phyloP scores from a whole-genome alignment of 2,113 vertebrate genomes.

The Percina caprodes region DNA sequence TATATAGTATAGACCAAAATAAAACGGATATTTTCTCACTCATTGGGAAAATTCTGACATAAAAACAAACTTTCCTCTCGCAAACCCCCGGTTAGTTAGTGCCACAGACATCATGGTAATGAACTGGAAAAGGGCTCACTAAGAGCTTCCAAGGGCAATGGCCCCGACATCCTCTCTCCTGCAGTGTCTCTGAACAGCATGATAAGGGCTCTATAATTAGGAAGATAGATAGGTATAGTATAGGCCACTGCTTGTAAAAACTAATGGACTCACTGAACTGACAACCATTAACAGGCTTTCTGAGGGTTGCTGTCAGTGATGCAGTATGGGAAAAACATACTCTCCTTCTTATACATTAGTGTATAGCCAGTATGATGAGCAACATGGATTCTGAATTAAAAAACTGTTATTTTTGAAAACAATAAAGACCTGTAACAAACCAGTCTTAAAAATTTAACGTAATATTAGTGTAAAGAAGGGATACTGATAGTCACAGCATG shows the following conservation, averaged over 20 bases:
- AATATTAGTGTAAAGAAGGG: not conserved
- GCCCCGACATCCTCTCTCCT: slow-evolving; percentile 65
- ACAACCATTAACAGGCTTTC: slow-evolving; percentile 41
- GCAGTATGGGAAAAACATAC: slow-evolving; percentile 2
- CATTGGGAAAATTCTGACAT: not conserved
- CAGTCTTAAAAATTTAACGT: not conserved
- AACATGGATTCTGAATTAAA: not conserved
- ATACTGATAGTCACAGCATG: not conserved
- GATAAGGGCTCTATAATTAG: slow-evolving; percentile 63
- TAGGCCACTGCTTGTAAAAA: slow-evolving; percentile 53
- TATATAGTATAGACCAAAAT: not conserved
- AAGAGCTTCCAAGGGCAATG: slow-evolving; percentile 65
- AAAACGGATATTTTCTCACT: not conserved
- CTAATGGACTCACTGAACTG: slow-evolving; percentile 48
- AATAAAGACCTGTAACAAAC: not conserved
- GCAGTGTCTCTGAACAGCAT: slow-evolving; percentile 37
- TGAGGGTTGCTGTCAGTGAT: not conserved
- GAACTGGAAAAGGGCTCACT: slow-evolving; percentile 64
- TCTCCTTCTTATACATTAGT: not conserved
- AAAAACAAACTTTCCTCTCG: slow-evolving; percentile 14
- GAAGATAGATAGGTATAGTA: slow-evolving; percentile 53
- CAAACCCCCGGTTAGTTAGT: slow-evolving; percentile 22
- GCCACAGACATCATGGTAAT: slow-evolving; percentile 60
- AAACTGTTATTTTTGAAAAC: too few relatives aligned
- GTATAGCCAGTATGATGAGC: not conserved